A percentile compares a stretch with the other conserved stretches of the same genome.
Evolutionary conservation across 1,140 invertebrate genomes (phyloP).

Genomic region (Caenorhabditis tropicalis): DNA sequence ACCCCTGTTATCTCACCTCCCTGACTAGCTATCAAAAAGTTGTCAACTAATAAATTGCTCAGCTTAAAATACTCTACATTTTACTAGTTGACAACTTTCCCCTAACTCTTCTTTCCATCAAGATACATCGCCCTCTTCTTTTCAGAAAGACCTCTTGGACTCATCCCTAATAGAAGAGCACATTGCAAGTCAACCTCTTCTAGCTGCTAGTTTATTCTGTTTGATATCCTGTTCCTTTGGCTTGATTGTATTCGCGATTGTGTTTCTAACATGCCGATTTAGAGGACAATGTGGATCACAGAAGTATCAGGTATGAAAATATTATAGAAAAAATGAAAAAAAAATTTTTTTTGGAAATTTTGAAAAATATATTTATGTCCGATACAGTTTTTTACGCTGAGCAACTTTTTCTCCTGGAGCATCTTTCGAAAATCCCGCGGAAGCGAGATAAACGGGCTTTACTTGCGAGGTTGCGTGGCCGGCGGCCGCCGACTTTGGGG

Average conservation of each 20-base stretch:
- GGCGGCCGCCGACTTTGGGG: too few species aligned
- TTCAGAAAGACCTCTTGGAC: background rate
- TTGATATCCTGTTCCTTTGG: background rate
- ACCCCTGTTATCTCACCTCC: too few species aligned
- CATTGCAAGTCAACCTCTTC: background rate
- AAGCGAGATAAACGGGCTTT: too few species aligned
- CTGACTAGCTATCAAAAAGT: too few species aligned
- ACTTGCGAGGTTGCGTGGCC: too few species aligned
- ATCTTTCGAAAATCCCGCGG: too few species aligned
- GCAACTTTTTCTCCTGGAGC: too few species aligned
- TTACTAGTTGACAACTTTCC: too few species aligned
- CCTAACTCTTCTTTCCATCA: too few species aligned
- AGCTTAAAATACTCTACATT: too few species aligned
- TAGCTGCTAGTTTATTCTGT: background rate
- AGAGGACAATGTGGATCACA: conserved; percentile 7
- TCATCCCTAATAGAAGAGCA: conserved; percentile 2
- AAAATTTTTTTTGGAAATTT: background rate
- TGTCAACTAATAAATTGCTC: too few species aligned
- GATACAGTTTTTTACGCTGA: too few species aligned
- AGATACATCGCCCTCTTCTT: background rate
- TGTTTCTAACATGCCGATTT: conserved; percentile 22
- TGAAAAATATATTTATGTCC: background rate
- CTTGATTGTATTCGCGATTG: background rate
- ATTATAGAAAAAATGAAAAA: background rate
- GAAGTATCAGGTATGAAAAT: conserved; percentile 26